Percentiles rank a stretch among this genome's conserved stretches.
phyloP scores from a whole-genome alignment of 2,888 invertebrate species.

The Elysia crispata region DNA sequence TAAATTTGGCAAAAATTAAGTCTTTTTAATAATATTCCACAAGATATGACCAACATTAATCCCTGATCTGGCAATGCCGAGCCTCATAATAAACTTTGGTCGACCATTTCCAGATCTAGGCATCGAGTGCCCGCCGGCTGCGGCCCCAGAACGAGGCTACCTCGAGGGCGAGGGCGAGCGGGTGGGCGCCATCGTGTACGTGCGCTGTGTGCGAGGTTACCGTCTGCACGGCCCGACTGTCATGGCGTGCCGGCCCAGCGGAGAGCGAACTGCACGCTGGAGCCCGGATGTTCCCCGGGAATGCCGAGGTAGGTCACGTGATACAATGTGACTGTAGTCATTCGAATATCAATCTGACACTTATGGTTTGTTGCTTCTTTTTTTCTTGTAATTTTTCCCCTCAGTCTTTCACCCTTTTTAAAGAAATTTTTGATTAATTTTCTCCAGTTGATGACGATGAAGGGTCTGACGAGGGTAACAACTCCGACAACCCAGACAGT shows the following conservation, averaged over 20 bases:
- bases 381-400: too few species aligned
- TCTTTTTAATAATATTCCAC: too few species aligned
- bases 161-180: constrained; percentile 50
- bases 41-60: too few species aligned
- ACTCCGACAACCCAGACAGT: too few species aligned
- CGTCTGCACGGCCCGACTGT: constrained; percentile 49
- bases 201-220: constrained; percentile 52
- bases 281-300: background rate
- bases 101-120: constrained; percentile 23
- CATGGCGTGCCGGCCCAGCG: constrained; percentile 48
- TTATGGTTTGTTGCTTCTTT: background rate
- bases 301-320: constrained; percentile 31
- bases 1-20: too few species aligned
- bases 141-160: constrained; percentile 53
- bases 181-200: constrained; percentile 52
- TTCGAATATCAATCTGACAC: background rate
- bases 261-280: constrained; percentile 30
- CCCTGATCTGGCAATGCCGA: too few species aligned
- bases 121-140: constrained; percentile 43
- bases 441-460: too few species aligned
- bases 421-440: too few species aligned
- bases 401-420: too few species aligned
- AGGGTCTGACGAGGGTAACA: too few species aligned
- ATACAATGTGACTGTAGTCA: background rate
- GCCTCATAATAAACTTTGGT: too few species aligned